A percentile compares a stretch with the other conserved stretches of the same genome.
phyloP scores from a whole-genome alignment of 2,888 invertebrate genomes.

The Zaprionus obscuricornis region DNA sequence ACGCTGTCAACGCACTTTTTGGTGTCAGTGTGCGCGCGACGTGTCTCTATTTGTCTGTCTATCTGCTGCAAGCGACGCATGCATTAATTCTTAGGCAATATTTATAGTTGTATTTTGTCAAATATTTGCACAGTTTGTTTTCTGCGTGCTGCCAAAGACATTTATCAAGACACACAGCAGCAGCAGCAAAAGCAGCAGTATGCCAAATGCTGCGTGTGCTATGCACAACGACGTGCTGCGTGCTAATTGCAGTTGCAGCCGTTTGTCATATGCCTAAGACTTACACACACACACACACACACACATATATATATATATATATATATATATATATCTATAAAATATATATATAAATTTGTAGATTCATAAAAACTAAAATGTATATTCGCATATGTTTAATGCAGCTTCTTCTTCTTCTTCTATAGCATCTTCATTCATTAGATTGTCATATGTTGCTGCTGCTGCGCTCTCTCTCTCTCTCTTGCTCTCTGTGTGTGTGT shows the following conservation, averaged over 20 bases:
- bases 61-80: slow-evolving; percentile 39
- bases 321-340: background rate
- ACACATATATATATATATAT: background rate
- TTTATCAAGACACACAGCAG: slow-evolving; percentile 64
- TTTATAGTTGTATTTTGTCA: slow-evolving; percentile 80
- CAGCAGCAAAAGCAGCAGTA: slow-evolving; percentile 9
- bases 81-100: slow-evolving; percentile 79
- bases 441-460: slow-evolving; percentile 67
- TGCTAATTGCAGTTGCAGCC: slow-evolving; percentile 70
- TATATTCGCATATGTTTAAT: slow-evolving; percentile 12
- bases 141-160: slow-evolving; percentile 70
- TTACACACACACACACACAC: background rate
- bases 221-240: slow-evolving; percentile 14
- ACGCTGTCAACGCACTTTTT: slow-evolving; percentile 71
- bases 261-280: slow-evolving; percentile 68
- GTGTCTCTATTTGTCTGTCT: slow-evolving; percentile 63
- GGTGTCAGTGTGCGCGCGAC: slow-evolving; percentile 67
- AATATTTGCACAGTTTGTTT: slow-evolving; percentile 79
- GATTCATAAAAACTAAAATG: too few species aligned
- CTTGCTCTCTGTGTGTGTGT: slow-evolving; percentile 1
- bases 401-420: slow-evolving; percentile 28
- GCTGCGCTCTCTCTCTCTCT: slow-evolving; percentile 28
- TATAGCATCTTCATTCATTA: slow-evolving; percentile 70
- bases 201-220: background rate
- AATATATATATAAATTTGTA: background rate